Evolutionary conservation across 2,888 invertebrate genomes (phyloP), one percentile per base, ranked within the genome.

Genomic region (Lottia scabra): DNA sequence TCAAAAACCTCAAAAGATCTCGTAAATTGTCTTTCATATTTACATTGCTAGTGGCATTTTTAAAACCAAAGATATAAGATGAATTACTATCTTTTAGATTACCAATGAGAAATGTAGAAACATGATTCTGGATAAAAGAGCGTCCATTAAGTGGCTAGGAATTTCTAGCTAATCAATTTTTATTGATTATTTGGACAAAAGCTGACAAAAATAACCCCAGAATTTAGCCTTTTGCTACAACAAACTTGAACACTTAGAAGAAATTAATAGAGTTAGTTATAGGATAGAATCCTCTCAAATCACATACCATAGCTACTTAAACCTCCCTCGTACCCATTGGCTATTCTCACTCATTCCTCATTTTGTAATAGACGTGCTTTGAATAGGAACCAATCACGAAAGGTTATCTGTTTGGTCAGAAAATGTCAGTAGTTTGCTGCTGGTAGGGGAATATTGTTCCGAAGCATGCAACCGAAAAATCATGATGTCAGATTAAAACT

Each of bases 91-190:
- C 56, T 56, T 56, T 56, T 19, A 23, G 23, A 56, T 56, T 23
- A 56, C 56, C 56, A 56, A 56, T 56, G 23, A 56, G 56, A 19
- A 56, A 56, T 56, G 56, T 56, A 56, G 56, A 56, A 56, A 56
- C 56, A 56, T 56, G 56, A 56, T 23, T 23, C 23, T 19, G 56
- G 56, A 56, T 56, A 56, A 56, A 56, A 56, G 56, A 23, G 23
- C 19, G 19, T 56, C 56, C 56, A 56, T 56, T 56, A 23, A 56
- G 56, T 56, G 56, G 56, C 56, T 56, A 15, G 56, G 56, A 56
- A 56, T 56, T 23, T 56, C 23, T 19, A 19, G 23, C 56, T 56
- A 56, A 56, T 56, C 56, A 56, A 56, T 56, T 56, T 56, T 23
- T 56, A 56, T 56, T 56, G 56, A 56, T 56, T 56, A 12, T 56